These are phyloP conservation scores for Dryococelus australis DNA, from an alignment of 2,888 invertebrate genomes.

Conservation along the genomic window DNA sequence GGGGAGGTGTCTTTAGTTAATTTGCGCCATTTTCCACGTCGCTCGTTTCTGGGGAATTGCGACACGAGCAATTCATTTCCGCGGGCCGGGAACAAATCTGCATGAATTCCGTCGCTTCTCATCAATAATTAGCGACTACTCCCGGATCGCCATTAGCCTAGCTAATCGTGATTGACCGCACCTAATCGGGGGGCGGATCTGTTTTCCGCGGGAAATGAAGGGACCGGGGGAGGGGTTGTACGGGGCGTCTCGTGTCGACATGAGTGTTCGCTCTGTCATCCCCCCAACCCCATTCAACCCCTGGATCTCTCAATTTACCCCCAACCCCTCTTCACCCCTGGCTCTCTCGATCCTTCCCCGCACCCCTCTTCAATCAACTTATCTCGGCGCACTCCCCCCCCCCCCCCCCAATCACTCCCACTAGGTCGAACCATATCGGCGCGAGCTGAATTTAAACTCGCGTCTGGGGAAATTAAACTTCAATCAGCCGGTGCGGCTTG, in stretches of 20 bases:
- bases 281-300: not conserved
- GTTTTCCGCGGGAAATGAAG: not conserved
- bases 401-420: too few species aligned
- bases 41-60: too few species aligned
- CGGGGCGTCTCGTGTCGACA: not conserved
- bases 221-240: not conserved
- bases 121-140: not conserved
- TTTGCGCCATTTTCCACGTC: too few species aligned
- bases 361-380: too few species aligned
- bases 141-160: not conserved
- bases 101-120: not conserved
- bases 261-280: too few species aligned
- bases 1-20: too few species aligned
- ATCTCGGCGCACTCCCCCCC: too few species aligned
- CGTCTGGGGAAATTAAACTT: slow-evolving; percentile 9
- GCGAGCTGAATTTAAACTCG: not conserved
- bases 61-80: too few species aligned
- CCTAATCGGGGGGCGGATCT: not conserved
- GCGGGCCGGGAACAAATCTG: too few species aligned
- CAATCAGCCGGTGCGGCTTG: not conserved
- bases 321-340: too few species aligned
- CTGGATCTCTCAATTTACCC: not conserved
- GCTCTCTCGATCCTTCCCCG: too few species aligned
- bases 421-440: not conserved
- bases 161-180: slow-evolving; percentile 1